A percentile compares a stretch with the other conserved stretches of the same genome.
Evolutionary conservation across 1,140 invertebrate species (phyloP).

Genomic region (Drosophila bipectinata): DNA sequence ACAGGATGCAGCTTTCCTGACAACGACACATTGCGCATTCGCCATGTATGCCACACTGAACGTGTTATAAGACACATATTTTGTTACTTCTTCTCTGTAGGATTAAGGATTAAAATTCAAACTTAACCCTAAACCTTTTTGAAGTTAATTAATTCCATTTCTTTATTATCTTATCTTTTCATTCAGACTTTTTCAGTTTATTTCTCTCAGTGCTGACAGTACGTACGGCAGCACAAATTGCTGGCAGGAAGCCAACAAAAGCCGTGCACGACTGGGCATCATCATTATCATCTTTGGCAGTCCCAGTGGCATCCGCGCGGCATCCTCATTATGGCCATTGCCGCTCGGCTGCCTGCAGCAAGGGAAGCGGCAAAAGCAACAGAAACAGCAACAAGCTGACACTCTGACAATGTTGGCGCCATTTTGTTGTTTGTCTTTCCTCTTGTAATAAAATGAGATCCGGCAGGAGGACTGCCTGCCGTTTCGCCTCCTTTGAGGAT

Average conservation of each 20-base stretch:
- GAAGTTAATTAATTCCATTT: no score
- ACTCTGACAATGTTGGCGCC: slow-evolving; percentile 75
- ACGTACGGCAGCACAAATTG: slow-evolving; percentile 62
- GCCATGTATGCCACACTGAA: slow-evolving; percentile 45
- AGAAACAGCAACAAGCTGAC: slow-evolving; percentile 53
- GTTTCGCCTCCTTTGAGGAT: slow-evolving; percentile 44
- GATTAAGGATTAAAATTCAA: no score
- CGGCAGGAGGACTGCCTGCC: slow-evolving; percentile 32
- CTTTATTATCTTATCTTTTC: no score
- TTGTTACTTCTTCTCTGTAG: no score
- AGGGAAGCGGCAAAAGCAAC: slow-evolving; percentile 45
- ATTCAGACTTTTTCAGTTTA: no score
- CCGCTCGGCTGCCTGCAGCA: slow-evolving; percentile 54
- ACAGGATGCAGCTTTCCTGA: slow-evolving; percentile 43
- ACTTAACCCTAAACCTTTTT: no score
- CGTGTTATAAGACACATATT: slow-evolving; percentile 14
- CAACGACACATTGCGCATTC: slow-evolving; percentile 70
- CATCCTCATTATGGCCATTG: slow-evolving; percentile 41
- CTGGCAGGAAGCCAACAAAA: slow-evolving; percentile 71
- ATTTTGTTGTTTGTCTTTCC: slow-evolving; percentile 80
- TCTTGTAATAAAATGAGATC: slow-evolving; percentile 80
- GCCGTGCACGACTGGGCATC: slow-evolving; percentile 42
- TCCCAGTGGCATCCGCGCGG: slow-evolving; percentile 20
- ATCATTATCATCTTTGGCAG: slow-evolving; percentile 28
- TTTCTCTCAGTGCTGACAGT: slow-evolving; percentile 14